Percentiles rank a stretch among this genome's conserved stretches.
Conservation (phyloP, 2,888 invertebrate genomes). For the Scotopteryx bipunctaria region DNA sequence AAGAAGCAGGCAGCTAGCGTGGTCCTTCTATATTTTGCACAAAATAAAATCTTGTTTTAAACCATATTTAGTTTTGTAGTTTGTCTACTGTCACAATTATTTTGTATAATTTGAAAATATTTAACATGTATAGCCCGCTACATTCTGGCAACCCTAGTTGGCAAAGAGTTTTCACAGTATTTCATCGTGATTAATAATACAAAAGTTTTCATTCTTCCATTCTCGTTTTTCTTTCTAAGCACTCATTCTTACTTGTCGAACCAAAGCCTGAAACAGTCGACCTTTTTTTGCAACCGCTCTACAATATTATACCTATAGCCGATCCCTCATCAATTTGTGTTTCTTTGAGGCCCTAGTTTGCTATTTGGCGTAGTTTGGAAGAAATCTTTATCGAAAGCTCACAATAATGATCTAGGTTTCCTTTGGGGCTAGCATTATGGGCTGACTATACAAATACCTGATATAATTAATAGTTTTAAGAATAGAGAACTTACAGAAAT, state of each 20-base stretch:
- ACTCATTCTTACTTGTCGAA: constrained; percentile 37
- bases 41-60: no score
- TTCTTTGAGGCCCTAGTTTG: constrained; percentile 7
- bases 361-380: not conserved
- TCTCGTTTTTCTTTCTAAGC: constrained; percentile 37
- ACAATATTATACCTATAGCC: constrained; percentile 18
- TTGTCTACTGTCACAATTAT: no score
- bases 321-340: constrained; percentile 25
- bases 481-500: no score
- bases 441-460: no score
- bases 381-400: no score
- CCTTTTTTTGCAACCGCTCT: constrained; percentile 20
- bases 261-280: constrained; percentile 26
- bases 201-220: constrained; percentile 31
- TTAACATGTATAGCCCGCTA: no score
- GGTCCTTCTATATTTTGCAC: no score
- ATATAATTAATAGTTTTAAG: no score
- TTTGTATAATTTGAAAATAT: no score
- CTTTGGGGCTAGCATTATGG: not conserved
- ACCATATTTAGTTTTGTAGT: no score
- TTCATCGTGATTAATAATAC: constrained; percentile 35
- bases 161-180: constrained; percentile 24
- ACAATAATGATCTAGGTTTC: not conserved
- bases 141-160: not conserved
- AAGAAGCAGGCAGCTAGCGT: no score